phyloP scores from a whole-genome alignment of 2,888 invertebrate species.

The Platypus cylindrus region DNA sequence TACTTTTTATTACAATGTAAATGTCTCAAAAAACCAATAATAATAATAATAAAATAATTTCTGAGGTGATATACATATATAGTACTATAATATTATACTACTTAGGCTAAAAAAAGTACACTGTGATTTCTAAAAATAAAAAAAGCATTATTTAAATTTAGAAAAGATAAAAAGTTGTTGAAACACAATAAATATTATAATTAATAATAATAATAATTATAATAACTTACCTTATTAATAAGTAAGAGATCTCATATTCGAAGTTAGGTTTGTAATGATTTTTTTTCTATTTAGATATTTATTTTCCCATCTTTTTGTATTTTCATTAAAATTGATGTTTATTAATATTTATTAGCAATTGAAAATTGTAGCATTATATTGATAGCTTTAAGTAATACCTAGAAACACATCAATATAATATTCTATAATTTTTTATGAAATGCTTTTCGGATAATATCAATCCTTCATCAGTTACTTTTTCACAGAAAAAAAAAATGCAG shows the following conservation, averaged over 20 bases:
- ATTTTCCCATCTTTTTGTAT: slow-evolving; percentile 24
- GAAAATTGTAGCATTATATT: neutral
- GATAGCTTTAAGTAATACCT: too few species aligned
- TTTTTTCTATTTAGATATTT: slow-evolving; percentile 33
- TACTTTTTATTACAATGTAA: too few species aligned
- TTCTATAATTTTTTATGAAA: too few species aligned
- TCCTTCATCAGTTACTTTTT: too few species aligned
- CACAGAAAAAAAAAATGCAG: too few species aligned
- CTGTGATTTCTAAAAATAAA: slow-evolving; percentile 39
- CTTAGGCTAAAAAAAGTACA: slow-evolving; percentile 31
- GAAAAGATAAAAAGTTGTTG: slow-evolving; percentile 32
- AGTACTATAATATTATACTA: slow-evolving; percentile 21
- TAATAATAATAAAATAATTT: too few species aligned
- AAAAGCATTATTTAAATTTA: slow-evolving; percentile 31
- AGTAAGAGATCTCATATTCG: slow-evolving; percentile 38
- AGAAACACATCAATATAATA: too few species aligned
- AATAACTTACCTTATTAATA: slow-evolving; percentile 35
- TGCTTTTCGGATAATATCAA: too few species aligned
- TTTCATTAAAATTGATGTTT: slow-evolving; percentile 7
- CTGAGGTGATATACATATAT: too few species aligned
- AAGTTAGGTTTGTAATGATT: slow-evolving; percentile 29
- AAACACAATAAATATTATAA: too few species aligned
- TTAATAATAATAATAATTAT: too few species aligned
- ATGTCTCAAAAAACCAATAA: too few species aligned
- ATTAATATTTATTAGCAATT: slow-evolving; percentile 1